Percentiles rank a stretch among this genome's conserved stretches.
Evolutionary conservation across 2,113 vertebrate species (phyloP).

Genomic region (Mirza zaza): DNA sequence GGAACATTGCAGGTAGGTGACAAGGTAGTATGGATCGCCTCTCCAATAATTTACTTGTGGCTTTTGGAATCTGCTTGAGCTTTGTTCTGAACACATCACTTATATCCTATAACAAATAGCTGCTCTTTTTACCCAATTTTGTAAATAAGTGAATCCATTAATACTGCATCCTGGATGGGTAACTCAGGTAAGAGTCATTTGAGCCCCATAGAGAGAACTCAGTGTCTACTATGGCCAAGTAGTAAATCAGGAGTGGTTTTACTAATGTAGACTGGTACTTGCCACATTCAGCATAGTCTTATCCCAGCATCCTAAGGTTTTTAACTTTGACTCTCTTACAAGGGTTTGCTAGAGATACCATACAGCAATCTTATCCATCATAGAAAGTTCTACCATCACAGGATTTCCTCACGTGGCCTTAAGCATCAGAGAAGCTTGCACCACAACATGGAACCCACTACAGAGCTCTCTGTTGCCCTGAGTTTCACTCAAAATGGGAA

Average conservation of each 20-base stretch:
- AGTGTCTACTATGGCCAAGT: neutral
- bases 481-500: neutral
- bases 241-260: neutral
- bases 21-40: neutral
- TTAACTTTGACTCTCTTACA: neutral
- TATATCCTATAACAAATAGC: neutral
- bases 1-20: neutral
- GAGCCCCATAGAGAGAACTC: neutral
- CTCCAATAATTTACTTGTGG: neutral
- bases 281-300: neutral
- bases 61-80: neutral
- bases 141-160: neutral
- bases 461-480: neutral
- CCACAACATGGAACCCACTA: fast-evolving
- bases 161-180: neutral
- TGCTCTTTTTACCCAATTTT: neutral
- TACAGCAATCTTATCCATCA: neutral
- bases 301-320: neutral
- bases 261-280: neutral
- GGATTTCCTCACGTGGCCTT: neutral
- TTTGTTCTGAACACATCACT: neutral
- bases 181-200: neutral
- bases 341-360: neutral
- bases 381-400: neutral
- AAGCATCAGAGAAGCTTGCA: neutral